Base-by-base conservation (phyloP, 2,797 vertebrate genomes). In the Austrolebias charrua region DNA sequence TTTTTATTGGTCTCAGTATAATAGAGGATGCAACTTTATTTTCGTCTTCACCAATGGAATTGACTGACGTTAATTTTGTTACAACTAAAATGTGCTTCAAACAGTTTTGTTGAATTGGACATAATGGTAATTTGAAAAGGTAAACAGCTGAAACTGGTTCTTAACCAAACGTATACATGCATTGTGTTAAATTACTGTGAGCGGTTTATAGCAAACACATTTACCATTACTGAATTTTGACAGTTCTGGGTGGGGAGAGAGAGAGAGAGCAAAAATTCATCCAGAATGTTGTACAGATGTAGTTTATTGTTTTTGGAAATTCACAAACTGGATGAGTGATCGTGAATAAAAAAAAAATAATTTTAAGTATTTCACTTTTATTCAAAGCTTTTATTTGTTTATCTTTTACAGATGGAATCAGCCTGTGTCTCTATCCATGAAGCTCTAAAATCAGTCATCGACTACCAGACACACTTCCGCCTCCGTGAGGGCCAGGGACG, bases 401-500 rank as follows among this genome's bases (percentile, higher is more conserved):
- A 35, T n/a, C 4, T 51, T 70, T 69, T 51, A 33, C 83, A 99
- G 98, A 98, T 99, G 96, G 98, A 99, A 79, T 99, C 98, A 13
- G 95, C 98, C 0, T 99, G 98, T 1, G 97, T 99, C 77, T 98
- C 97, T 42, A 98, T 99, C 85, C 98, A 99, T 0, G 98, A 99
- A 91, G 98, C 97, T 66, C 86, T 98, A 75, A 98, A 98, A 82
- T 97, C 95, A 0, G 95, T 99, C 81, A 97, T 99, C 1, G 98
- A 99, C 88, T 96, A 98, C 73, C 98, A 99, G 91, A 99, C 98
- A 40, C 98, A 99, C 80, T 98, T 99, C 86, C 96, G 98, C 20
- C 79, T 98, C 79, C 92, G 97, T 40, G 97, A 99, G 81, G 96
- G 95, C 0, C 98, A 99, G 85, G 97, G 98, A 38, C 97, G 97